A percentile compares a stretch with the other conserved stretches of the same genome.
These are phyloP conservation scores for Trichomycterus rosablanca DNA, from an alignment of 2,113 vertebrate species.

Conservation along the genomic window DNA sequence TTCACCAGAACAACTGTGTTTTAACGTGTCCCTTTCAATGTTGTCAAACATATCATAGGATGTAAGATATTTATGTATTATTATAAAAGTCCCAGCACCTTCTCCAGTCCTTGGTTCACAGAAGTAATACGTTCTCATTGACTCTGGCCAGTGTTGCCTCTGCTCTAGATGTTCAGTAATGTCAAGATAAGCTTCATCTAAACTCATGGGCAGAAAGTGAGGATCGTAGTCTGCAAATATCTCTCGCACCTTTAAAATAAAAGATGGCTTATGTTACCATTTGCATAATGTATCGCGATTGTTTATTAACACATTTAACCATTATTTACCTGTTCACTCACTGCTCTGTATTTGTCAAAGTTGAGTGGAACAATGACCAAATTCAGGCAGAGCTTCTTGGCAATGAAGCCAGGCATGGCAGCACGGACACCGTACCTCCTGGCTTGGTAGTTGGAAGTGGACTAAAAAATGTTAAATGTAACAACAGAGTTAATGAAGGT, in stretches of 20 bases:
- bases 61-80: neutral
- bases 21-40: too few species aligned
- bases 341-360: conserved; percentile 86
- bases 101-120: conserved; percentile 37
- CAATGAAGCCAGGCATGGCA: conserved; percentile 98
- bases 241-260: conserved; percentile 74
- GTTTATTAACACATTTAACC: neutral
- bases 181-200: conserved; percentile 96
- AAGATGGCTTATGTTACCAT: neutral
- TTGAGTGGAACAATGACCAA: conserved; percentile 85
- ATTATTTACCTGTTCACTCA: conserved; percentile 81
- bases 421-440: conserved; percentile 92
- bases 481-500: too few species aligned
- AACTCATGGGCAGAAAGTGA: conserved; percentile 84
- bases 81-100: conserved; percentile 27
- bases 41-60: too few species aligned
- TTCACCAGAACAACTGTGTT: too few species aligned
- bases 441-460: conserved; percentile 94
- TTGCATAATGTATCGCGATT: neutral
- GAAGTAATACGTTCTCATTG: conserved; percentile 68
- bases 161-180: conserved; percentile 85
- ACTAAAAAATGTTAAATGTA: conserved; percentile 68
- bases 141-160: conserved; percentile 80
- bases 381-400: conserved; percentile 88
- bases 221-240: conserved; percentile 89